Evolutionary conservation across 2,797 vertebrate genomes (phyloP), one percentile per base, ranked within the genome.

Genomic region (Lophius americanus): DNA sequence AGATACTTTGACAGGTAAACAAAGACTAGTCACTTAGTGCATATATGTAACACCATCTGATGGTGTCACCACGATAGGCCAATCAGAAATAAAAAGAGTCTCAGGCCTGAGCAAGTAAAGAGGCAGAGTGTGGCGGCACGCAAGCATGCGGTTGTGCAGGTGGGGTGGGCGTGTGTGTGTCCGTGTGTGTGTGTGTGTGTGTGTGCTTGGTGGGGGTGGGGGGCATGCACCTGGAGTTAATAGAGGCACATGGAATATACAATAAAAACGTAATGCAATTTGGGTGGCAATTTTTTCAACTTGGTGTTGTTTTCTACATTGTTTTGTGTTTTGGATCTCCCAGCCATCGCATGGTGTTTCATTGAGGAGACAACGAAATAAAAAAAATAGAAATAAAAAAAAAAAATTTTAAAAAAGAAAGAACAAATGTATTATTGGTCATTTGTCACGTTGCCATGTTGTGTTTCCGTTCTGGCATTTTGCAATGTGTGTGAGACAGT

Each of bases 261-360:
- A 69, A 46, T 43, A 39, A 77, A 64, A 49, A 72, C 61, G 54
- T 82, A 60, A 43, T 75, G 83, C 62, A 72, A 73, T 83, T 61
- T 76, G 48, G 75, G 73, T 71, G 58, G 56, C 35, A 47, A 77
- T 73, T 39, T 66, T 75, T 76, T 81, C 13, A 62, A 70, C 55
- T 70, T 73, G 65, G 23, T 23, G 23, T 23, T 23, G 23, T 23
- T 23, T 23, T 23, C 23, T 23, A 23, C 23, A 23, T 76, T 36
- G 56, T 62, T 33, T 75, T 76, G 47, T 75, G 60, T 64, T 81
- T 85, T 88, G 85, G 88, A 89, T 88, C 84, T 91, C 82, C 75
- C 69, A 83, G 90, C 89, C 90, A 91, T 88, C 91, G 90, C 85
- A 90, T 90, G 88, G 89, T 87, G 85, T 90, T 91, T 91, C 87